These are phyloP conservation scores for Limnephilus rhombicus DNA, from an alignment of 2,888 invertebrate species.

Conservation along the genomic window DNA sequence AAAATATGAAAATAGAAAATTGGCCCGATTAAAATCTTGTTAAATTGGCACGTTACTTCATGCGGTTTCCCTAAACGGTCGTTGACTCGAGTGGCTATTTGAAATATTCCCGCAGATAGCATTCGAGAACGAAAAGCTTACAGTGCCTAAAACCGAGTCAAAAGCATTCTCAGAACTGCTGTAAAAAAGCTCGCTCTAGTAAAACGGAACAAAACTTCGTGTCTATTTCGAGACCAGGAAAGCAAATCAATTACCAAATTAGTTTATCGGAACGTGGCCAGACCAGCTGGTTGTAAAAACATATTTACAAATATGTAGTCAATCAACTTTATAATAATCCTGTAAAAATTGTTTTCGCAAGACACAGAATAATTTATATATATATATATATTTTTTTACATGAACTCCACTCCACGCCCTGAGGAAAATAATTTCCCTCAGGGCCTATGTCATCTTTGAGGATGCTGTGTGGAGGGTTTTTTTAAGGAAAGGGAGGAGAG, in stretches of 20 bases:
- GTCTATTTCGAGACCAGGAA: constrained; percentile 3
- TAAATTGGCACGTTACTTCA: neutral
- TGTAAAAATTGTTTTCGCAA: no score
- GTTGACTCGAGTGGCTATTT: neutral
- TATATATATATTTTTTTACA: no score
- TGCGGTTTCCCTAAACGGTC: neutral
- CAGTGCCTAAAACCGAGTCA: neutral
- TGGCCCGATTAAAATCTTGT: neutral
- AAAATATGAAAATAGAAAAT: neutral
- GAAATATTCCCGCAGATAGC: neutral
- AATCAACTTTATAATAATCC: no score
- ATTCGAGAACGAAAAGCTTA: neutral
- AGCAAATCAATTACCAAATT: neutral
- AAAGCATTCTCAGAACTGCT: neutral
- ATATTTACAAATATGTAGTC: no score
- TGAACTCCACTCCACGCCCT: no score
- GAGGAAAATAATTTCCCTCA: no score
- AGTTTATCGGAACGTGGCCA: neutral
- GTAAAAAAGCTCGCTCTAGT: constrained; percentile 11
- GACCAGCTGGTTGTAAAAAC: neutral
- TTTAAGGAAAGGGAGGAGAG: no score
- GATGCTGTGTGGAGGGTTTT: no score
- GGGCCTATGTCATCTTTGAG: no score
- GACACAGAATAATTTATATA: no score
- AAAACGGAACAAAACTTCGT: neutral